Evolutionary conservation across 2,888 invertebrate species (phyloP), one percentile per base, ranked within the genome.

Genomic region (Heteromurus nitidus): DNA sequence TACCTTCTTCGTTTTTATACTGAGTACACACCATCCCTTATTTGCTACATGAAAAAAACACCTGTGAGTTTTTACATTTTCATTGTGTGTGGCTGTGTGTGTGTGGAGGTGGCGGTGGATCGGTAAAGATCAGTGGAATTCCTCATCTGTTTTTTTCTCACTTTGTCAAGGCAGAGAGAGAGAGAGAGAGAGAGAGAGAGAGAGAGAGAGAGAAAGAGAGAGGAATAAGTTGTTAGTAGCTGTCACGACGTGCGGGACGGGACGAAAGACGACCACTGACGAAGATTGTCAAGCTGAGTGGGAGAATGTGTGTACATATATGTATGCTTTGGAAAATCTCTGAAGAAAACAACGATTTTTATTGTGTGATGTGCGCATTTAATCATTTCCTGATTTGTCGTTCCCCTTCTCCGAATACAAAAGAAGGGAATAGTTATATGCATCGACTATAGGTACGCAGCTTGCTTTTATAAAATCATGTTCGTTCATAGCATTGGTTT

Each of bases 31-130:
- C 7, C 5, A 36, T n/a, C n/a, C n/a, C n/a, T n/a, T n/a, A n/a
- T n/a, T n/a, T 18, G 50, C 2, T 3, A 50, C 22, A 50, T 50
- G 50, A 20, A 50, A 9, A n/a, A 20, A 20, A 36, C 13, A 18
- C 60, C 1, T 18, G 26, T 7, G 60, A 28, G 26, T 2, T n/a
- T 7, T 55, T 9, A 24, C 65, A 3, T 55, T 76, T 62, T 70
- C 79, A 65, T 72, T 79, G 79, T 79, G 79, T 79, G 79, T 77
- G 77, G 77, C n/a, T n/a, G n/a, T n/a, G n/a, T n/a, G n/a, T n/a
- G n/a, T n/a, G n/a, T n/a, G n/a, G n/a, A n/a, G n/a, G n/a, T n/a
- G n/a, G n/a, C n/a, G n/a, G n/a, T 70, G 77, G 22, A 55, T n/a
- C 70, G 79, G 79, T 47, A 44, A 70, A 72, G 79, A 77, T 79